phyloP scores from a whole-genome alignment of 2,888 invertebrate genomes.

The Acanthoscelides obtectus region DNA sequence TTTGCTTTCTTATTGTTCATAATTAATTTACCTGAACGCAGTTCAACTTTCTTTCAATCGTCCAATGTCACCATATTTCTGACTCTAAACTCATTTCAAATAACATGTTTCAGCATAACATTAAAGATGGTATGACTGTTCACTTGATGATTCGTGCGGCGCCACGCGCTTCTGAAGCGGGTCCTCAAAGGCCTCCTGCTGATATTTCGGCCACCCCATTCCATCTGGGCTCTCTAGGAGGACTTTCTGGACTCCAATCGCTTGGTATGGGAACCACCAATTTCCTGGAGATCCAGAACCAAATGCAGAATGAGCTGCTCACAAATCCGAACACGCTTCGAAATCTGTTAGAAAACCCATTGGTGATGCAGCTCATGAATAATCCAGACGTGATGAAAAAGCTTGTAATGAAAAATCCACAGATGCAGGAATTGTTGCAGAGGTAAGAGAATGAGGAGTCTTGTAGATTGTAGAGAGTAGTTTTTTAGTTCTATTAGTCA shows the following conservation, averaged over 20 bases:
- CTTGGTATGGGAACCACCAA: conserved; percentile 66
- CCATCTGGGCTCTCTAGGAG: conserved; percentile 53
- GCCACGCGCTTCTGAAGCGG: conserved; percentile 53
- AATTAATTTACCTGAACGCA: not conserved
- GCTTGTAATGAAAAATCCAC: conserved; percentile 90
- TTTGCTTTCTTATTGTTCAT: too few species aligned
- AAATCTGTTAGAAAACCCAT: conserved; percentile 89
- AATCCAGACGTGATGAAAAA: conserved; percentile 94
- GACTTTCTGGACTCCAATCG: conserved; percentile 68
- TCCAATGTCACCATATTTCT: not conserved
- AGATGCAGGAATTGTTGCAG: conserved; percentile 93
- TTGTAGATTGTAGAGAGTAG: too few species aligned
- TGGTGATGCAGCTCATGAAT: conserved; percentile 92
- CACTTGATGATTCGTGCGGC: conserved; percentile 89
- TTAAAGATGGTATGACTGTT: conserved; percentile 92
- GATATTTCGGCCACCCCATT: conserved; percentile 37
- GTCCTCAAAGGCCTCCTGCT: conserved; percentile 38
- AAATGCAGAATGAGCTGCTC: conserved; percentile 86
- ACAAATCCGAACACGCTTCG: conserved; percentile 87
- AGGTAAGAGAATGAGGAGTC: too few species aligned
- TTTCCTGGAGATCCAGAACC: conserved; percentile 75
- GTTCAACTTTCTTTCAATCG: not conserved
- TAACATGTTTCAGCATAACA: conserved; percentile 62
- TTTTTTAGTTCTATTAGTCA: too few species aligned
- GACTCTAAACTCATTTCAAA: too few species aligned